Evolutionary conservation across 2,113 vertebrate species (phyloP).

Genomic region (Nestor notabilis): DNA sequence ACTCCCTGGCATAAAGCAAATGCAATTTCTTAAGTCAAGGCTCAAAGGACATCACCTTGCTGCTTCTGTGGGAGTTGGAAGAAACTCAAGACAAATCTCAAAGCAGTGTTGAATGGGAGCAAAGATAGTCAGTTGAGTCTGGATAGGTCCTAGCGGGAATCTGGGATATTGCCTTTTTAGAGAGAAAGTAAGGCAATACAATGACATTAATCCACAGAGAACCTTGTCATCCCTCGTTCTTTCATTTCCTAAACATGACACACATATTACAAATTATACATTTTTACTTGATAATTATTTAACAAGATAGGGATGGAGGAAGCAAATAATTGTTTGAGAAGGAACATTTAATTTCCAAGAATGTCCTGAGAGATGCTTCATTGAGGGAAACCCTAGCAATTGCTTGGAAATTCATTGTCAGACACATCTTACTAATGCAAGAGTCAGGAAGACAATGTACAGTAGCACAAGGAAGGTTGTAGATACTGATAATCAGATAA

Average conservation of each 20-base stretch:
- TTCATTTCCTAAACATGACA: conserved; percentile 4
- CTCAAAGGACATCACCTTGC: neutral
- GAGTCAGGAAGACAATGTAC: conserved; percentile 5
- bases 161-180: neutral
- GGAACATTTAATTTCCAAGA: conserved; percentile 64
- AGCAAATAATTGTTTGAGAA: conserved; percentile 51
- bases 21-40: neutral
- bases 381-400: conserved; percentile 46
- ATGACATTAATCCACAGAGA: neutral
- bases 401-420: conserved; percentile 53
- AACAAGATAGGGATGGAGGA: conserved; percentile 46
- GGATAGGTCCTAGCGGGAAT: neutral
- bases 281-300: conserved; percentile 57
- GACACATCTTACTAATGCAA: conserved; percentile 45
- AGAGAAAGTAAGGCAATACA: neutral
- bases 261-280: conserved; percentile 28
- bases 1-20: neutral
- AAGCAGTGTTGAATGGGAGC: neutral
- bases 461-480: neutral
- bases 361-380: conserved; percentile 53
- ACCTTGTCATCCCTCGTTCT: neutral
- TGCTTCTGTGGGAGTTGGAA: neutral
- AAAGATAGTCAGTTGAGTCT: neutral
- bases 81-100: neutral
- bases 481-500: conserved; percentile 51